phyloP scores from a whole-genome alignment of 2,888 invertebrate genomes.

The Drosophila barbarae region DNA sequence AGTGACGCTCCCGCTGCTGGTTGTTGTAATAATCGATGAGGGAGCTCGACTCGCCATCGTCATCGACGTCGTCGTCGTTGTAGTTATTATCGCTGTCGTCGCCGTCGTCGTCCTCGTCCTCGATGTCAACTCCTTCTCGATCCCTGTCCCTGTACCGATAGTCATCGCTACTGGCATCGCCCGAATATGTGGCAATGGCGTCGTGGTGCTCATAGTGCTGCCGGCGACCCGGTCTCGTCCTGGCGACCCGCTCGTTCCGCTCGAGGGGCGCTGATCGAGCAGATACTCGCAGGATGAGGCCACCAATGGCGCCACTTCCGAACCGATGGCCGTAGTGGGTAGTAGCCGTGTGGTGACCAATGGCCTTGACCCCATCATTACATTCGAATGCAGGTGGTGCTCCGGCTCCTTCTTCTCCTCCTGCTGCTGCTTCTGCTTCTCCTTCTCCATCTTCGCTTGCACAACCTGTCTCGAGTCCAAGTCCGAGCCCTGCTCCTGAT shows the following conservation, averaged over 20 bases:
- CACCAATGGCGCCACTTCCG: slow-evolving; percentile 40
- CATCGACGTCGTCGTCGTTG: slow-evolving; percentile 77
- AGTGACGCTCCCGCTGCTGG: slow-evolving; percentile 82
- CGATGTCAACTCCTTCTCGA: slow-evolving; percentile 25
- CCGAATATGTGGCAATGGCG: slow-evolving; percentile 15
- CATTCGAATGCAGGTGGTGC: slow-evolving; percentile 55
- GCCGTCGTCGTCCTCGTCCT: slow-evolving; percentile 61
- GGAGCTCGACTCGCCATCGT: slow-evolving; percentile 81
- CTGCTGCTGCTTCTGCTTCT: slow-evolving; percentile 38
- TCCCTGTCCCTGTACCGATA: slow-evolving; percentile 14
- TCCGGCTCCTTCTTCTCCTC: slow-evolving; percentile 36
- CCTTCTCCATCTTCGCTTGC: slow-evolving; percentile 23
- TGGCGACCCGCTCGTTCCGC: slow-evolving; percentile 43
- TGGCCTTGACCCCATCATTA: slow-evolving; percentile 69
- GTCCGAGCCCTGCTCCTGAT: background rate
- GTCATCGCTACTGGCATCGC: slow-evolving; percentile 26
- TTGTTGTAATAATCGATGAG: slow-evolving; percentile 83
- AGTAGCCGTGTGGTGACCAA: slow-evolving; percentile 60
- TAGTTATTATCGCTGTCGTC: slow-evolving; percentile 73
- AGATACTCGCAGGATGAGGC: slow-evolving; percentile 78
- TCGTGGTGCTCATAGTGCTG: background rate
- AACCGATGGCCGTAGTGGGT: slow-evolving; percentile 64
- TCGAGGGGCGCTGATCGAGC: slow-evolving; percentile 74
- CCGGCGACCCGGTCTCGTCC: slow-evolving; percentile 23
- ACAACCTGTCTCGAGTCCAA: slow-evolving; percentile 11